These are phyloP conservation scores for Copidosoma floridanum DNA, from an alignment of 1,140 invertebrate species.

Conservation along the genomic window DNA sequence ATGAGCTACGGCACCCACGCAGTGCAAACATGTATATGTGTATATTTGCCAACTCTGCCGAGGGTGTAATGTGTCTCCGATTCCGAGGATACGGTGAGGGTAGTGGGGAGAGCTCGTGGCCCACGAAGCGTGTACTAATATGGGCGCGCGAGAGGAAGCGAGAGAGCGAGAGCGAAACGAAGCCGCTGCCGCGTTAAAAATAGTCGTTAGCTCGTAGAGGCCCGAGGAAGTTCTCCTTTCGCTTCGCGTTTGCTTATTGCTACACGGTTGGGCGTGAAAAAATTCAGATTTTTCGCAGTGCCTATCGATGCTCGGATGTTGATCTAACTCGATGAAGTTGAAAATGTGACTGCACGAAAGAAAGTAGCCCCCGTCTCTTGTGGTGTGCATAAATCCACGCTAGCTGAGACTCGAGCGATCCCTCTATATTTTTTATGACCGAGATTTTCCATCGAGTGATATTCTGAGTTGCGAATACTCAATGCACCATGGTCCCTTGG, in stretches of 20 bases:
- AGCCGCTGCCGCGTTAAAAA: constrained; percentile 42
- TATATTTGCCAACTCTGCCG: constrained; percentile 85
- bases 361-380: too few species aligned
- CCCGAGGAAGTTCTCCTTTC: background rate
- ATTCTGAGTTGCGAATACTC: too few species aligned
- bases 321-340: too few species aligned
- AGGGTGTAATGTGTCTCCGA: constrained; percentile 54
- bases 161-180: constrained; percentile 12
- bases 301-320: too few species aligned
- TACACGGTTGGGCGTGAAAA: too few species aligned
- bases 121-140: constrained; percentile 54
- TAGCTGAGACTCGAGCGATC: too few species aligned
- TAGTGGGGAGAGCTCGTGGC: constrained; percentile 30
- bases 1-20: constrained; percentile 39
- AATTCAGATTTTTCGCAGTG: background rate
- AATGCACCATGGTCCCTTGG: too few species aligned
- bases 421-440: too few species aligned
- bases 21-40: too few species aligned
- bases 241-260: background rate
- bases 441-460: too few species aligned
- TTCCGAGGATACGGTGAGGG: constrained; percentile 53
- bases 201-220: constrained; percentile 49
- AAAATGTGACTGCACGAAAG: too few species aligned
- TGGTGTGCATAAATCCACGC: too few species aligned
- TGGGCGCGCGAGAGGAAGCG: constrained; percentile 53